Base-by-base conservation (phyloP, 2,797 vertebrate species). In the Typhlichthys subterraneus region DNA sequence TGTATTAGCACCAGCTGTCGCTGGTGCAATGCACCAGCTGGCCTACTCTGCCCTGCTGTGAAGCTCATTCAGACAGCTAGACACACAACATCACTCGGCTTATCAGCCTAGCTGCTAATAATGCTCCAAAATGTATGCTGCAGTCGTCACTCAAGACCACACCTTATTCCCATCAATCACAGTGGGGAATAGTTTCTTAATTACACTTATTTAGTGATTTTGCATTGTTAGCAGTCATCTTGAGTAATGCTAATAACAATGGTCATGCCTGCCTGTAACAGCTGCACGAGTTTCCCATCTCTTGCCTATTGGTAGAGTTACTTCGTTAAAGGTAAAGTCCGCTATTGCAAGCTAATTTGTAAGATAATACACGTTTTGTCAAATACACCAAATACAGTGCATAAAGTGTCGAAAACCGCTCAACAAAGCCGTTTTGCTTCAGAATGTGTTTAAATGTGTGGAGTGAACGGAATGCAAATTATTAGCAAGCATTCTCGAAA, bases 11-110 rank as follows among this genome's bases (percentile, higher is more conserved):
- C 15, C 60, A 72, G 61, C 82, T 75, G 70, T 87, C 81, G 87
- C 82, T 91, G 89, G 90, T 90, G 90, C 90, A 91, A 88, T 91
- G 90, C 89, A 91, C 85, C 86, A 91, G 85, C 87, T 88, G 87
- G 77, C 61, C 69, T 69, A 63, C 67, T 48, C 60, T 61, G 69
- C 79, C 87, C 82, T 79, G 78, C 84, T 89, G 86, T 68, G 80
- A 82, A 63, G 76, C 87, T 91, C 86, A 68, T 84, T 89, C 80
- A 80, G 38, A 88, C 38, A 72, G 73, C 68, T 67, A 79, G 76
- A 85, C 69, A 83, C 69, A 68, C 80, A 69, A 77, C 85, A 92
- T 90, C 86, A 81, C 81, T 90, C 87, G 60, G 72, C 70, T 52
- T 66, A 69, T 85, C 70, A 74, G 63, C 72, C 68, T 29, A 58